Conservation (phyloP, 2,113 vertebrate genomes). For the Suncus etruscus region DNA sequence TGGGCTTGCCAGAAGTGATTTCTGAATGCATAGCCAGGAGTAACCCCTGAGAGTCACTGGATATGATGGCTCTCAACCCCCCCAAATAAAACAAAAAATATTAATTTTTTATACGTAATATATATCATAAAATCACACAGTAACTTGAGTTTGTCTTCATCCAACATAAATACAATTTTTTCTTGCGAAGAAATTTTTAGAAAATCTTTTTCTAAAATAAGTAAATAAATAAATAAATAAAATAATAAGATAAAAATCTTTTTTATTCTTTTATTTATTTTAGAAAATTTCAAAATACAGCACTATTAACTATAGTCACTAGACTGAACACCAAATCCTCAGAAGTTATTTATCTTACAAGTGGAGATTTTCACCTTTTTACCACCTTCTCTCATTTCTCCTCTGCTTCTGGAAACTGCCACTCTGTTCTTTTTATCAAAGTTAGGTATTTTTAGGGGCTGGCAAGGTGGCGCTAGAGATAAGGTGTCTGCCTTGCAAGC, state of each 20-base stretch:
- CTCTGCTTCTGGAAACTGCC: not conserved
- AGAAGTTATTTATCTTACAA: not conserved
- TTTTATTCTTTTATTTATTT: not conserved
- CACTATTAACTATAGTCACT: not conserved
- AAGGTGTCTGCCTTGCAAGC: too few species aligned
- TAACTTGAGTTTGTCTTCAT: not conserved
- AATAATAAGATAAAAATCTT: too few species aligned
- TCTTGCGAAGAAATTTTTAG: not conserved
- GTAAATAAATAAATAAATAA: too few species aligned
- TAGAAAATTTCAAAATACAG: not conserved
- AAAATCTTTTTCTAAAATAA: too few species aligned
- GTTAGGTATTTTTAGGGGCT: too few species aligned
- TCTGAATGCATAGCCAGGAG: too few species aligned
- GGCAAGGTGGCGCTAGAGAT: too few species aligned
- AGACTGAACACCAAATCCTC: not conserved
- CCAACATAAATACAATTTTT: not conserved
- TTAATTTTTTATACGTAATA: not conserved
- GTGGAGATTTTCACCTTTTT: not conserved
- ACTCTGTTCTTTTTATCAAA: not conserved
- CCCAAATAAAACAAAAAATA: too few species aligned
- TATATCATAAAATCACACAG: not conserved
- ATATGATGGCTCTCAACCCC: too few species aligned
- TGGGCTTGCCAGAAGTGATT: too few species aligned
- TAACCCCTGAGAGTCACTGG: too few species aligned
- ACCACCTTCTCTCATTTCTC: not conserved